These are phyloP conservation scores for Coregonus ussuriensis DNA, from an alignment of 2,797 vertebrate genomes.

Conservation along the genomic window DNA sequence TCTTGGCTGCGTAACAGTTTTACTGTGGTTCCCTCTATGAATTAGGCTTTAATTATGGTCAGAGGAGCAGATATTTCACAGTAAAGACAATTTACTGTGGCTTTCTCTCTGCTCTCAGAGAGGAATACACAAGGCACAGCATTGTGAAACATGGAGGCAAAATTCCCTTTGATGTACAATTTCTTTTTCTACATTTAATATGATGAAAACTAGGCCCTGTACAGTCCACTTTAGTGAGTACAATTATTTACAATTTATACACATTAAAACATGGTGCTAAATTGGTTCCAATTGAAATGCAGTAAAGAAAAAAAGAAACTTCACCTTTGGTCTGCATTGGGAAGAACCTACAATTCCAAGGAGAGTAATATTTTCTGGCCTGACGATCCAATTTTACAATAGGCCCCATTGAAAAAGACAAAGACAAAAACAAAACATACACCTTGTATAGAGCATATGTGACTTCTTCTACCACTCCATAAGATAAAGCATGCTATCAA, in stretches of 20 bases:
- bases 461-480: constrained; percentile 65
- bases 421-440: constrained; percentile 39
- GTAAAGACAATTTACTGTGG: constrained; percentile 11
- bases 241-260: constrained; percentile 99
- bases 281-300: constrained; percentile 76
- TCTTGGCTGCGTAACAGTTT: no score
- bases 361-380: constrained; percentile 65
- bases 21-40: neutral
- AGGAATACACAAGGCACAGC: constrained; percentile 34
- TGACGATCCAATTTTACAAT: constrained; percentile 65
- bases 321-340: constrained; percentile 78
- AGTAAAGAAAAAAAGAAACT: constrained; percentile 58
- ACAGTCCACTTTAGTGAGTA: constrained; percentile 97
- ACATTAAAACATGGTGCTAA: constrained; percentile 85
- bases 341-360: constrained; percentile 77
- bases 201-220: constrained; percentile 99
- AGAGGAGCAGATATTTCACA: constrained; percentile 35
- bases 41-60: constrained; percentile 43
- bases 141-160: constrained; percentile 55
- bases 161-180: constrained; percentile 75
- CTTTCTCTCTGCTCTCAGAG: constrained; percentile 6
- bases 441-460: constrained; percentile 68
- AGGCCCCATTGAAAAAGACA: constrained; percentile 65
- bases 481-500: constrained; percentile 79
- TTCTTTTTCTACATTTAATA: constrained; percentile 90